A percentile compares a stretch with the other conserved stretches of the same genome.
Evolutionary conservation across 1,140 invertebrate genomes (phyloP).

Genomic region (Solenopsis invicta): DNA sequence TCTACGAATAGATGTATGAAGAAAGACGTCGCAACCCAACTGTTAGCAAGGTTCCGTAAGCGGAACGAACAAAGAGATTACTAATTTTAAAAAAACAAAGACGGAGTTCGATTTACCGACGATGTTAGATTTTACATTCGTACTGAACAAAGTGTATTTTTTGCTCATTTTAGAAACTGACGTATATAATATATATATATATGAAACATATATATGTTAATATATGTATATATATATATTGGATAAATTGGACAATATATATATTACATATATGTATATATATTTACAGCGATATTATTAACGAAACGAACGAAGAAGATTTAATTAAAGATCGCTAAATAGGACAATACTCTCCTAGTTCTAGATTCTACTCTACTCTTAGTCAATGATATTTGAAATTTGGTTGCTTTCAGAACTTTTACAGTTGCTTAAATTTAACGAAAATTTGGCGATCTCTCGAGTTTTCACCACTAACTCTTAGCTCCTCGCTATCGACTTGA

Average conservation of each 20-base stretch:
- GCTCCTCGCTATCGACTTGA: conserved; percentile 70
- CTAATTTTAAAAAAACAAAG: conserved; percentile 53
- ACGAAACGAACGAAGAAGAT: conserved; percentile 69
- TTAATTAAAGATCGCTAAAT: conserved; percentile 67
- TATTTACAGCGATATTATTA: conserved; percentile 54
- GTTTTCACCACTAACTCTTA: conserved; percentile 70
- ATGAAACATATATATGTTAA: conserved; percentile 13
- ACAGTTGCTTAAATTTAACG: conserved; percentile 65
- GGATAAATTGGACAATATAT: conserved; percentile 25
- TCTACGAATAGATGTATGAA: conserved; percentile 64
- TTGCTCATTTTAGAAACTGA: conserved; percentile 68
- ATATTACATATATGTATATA: not conserved
- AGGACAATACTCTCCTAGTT: conserved; percentile 79
- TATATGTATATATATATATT: conserved; percentile 21
- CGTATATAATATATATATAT: conserved; percentile 49
- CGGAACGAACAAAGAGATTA: conserved; percentile 41
- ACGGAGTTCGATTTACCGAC: conserved; percentile 34
- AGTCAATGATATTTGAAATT: conserved; percentile 73
- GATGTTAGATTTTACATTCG: conserved; percentile 59
- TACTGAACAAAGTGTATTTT: conserved; percentile 63
- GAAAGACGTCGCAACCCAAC: conserved; percentile 15
- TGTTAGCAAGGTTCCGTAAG: conserved; percentile 27
- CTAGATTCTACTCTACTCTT: conserved; percentile 69
- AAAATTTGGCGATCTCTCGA: conserved; percentile 68
- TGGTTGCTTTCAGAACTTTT: conserved; percentile 65